Evolutionary conservation across 2,797 vertebrate genomes (phyloP).

Genomic region (Lutjanus argentimaculatus): DNA sequence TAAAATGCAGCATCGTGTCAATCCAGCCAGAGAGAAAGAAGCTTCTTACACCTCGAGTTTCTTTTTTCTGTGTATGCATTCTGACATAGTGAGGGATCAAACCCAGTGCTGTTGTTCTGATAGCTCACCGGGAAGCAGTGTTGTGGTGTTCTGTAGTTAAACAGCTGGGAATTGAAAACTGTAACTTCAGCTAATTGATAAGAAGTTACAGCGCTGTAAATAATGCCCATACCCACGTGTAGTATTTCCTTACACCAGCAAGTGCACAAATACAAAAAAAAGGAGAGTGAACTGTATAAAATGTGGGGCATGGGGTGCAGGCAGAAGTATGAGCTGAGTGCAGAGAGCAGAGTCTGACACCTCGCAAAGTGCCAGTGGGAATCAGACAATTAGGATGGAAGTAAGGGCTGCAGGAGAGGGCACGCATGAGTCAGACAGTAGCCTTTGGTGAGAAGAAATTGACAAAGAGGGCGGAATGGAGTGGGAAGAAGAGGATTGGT

Average conservation of each 20-base stretch:
- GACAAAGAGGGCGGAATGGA: constrained; percentile 59
- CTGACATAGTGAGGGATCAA: constrained; percentile 18
- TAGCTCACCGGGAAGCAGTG: background rate
- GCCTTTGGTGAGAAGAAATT: constrained; percentile 63
- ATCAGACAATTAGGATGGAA: constrained; percentile 76
- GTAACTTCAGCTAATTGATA: constrained; percentile 3
- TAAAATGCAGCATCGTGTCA: constrained; percentile 50
- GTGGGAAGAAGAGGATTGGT: constrained; percentile 64
- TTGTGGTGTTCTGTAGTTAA: background rate
- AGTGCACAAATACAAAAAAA: constrained; percentile 7
- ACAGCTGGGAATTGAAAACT: constrained; percentile 7
- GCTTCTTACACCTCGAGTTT: constrained; percentile 12
- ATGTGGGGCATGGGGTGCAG: constrained; percentile 39
- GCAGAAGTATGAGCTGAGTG: constrained; percentile 33
- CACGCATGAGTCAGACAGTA: constrained; percentile 66
- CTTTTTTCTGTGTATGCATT: background rate
- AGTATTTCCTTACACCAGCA: constrained; percentile 1
- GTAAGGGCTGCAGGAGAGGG: constrained; percentile 58
- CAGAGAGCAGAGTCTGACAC: constrained; percentile 56
- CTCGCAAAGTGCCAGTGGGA: constrained; percentile 70
- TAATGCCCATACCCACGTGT: background rate
- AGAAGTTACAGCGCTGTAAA: background rate
- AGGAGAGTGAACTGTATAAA: constrained; percentile 37
- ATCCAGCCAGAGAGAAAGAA: constrained; percentile 19
- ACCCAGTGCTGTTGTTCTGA: constrained; percentile 26